Conservation (phyloP, 2,797 vertebrate species). For the Iguana delicatissima region DNA sequence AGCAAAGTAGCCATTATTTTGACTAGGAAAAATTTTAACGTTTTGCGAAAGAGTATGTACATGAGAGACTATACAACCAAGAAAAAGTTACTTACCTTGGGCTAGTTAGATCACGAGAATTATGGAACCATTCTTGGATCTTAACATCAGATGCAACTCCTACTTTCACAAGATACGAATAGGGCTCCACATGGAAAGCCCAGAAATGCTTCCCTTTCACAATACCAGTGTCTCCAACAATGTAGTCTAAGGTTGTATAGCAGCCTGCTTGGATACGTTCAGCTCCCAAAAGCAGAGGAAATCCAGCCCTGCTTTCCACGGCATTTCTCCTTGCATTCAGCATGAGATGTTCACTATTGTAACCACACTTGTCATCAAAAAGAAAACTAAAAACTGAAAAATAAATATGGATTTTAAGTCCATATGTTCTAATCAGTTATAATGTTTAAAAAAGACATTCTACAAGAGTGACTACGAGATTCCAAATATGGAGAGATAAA, state of each 20-base stretch:
- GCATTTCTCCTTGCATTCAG: constrained; percentile 87
- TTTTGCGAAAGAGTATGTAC: not conserved
- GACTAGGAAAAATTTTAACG: not conserved
- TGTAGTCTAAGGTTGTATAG: constrained; percentile 93
- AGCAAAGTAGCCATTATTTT: not conserved
- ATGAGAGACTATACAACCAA: not conserved
- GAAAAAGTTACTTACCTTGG: constrained; percentile 84
- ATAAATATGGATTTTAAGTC: constrained; percentile 45
- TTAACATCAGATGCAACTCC: constrained; percentile 93
- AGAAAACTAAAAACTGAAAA: constrained; percentile 92
- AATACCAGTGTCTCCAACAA: constrained; percentile 92
- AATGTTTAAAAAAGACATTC: not conserved
- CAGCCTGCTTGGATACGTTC: constrained; percentile 93
- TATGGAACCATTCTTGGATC: constrained; percentile 94
- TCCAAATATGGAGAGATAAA: not conserved
- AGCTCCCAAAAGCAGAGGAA: constrained; percentile 87
- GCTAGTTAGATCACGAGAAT: constrained; percentile 90
- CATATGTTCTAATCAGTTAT: constrained; percentile 3
- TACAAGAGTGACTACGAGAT: not conserved
- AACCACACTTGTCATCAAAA: constrained; percentile 96
- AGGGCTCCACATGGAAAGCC: constrained; percentile 92
- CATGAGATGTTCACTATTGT: constrained; percentile 89
- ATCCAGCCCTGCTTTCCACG: constrained; percentile 93
- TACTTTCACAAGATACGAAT: constrained; percentile 94
- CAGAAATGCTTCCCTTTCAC: constrained; percentile 94